phyloP scores from a whole-genome alignment of 2,113 vertebrate species.

The Xiphophorus hellerii region DNA sequence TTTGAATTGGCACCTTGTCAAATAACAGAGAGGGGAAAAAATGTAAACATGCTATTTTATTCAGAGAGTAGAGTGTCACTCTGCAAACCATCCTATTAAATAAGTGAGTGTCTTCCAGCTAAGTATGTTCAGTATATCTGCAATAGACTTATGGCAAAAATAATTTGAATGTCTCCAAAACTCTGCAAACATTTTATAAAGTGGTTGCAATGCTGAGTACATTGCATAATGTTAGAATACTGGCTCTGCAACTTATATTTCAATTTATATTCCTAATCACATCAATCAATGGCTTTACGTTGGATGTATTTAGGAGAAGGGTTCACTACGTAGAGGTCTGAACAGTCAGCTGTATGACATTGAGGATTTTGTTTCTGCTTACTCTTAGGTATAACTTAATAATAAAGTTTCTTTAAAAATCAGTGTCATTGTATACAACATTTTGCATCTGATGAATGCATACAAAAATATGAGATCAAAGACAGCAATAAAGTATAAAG shows the following conservation, averaged over 20 bases:
- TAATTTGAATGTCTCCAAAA: slow-evolving; percentile 30
- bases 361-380: slow-evolving; percentile 2
- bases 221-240: background rate
- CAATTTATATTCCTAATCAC: slow-evolving; percentile 7
- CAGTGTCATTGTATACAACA: slow-evolving; percentile 1
- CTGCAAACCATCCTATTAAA: slow-evolving; percentile 13
- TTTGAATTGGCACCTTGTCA: slow-evolving; percentile 25
- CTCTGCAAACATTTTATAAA: background rate
- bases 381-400: slow-evolving; percentile 6
- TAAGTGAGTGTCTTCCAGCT: slow-evolving; percentile 25
- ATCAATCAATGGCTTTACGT: slow-evolving; percentile 8
- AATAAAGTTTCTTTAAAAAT: background rate
- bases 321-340: background rate
- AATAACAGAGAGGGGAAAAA: slow-evolving; percentile 7
- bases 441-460: slow-evolving; percentile 10
- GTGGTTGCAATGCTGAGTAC: background rate
- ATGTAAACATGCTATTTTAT: slow-evolving; percentile 25
- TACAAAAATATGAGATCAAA: slow-evolving; percentile 27
- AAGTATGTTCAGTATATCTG: slow-evolving; percentile 17
- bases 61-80: slow-evolving; percentile 23
- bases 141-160: slow-evolving; percentile 8
- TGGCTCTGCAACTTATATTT: background rate
- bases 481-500: slow-evolving; percentile 24
- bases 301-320: background rate
- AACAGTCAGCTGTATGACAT: background rate